Evolutionary conservation across 1,140 invertebrate species (phyloP).

Genomic region (Penaeus vannamei): DNA sequence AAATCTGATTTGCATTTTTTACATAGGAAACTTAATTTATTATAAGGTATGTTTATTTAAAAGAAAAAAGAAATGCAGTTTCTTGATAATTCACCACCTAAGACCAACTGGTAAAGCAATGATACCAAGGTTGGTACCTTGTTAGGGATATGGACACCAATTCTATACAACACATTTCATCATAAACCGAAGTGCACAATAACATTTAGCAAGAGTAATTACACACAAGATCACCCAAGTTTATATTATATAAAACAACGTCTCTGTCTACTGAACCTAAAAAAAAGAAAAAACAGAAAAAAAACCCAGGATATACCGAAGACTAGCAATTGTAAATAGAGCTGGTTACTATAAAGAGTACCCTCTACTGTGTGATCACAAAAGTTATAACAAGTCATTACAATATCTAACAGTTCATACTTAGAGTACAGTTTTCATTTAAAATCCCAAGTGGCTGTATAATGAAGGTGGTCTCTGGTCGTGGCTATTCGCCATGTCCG

Average conservation of each 20-base stretch:
- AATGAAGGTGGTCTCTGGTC: not conserved
- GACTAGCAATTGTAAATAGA: too few species aligned
- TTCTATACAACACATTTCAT: conserved; percentile 31
- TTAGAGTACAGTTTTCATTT: conserved; percentile 43
- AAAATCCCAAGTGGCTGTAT: conserved; percentile 46
- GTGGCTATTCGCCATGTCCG: not conserved
- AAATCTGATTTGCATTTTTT: too few species aligned
- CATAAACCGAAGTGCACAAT: conserved; percentile 32
- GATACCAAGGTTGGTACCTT: too few species aligned
- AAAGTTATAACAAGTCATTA: conserved; percentile 59
- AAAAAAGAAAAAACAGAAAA: not conserved
- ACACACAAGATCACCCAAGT: conserved; percentile 9
- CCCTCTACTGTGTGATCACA: conserved; percentile 47
- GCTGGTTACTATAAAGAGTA: conserved; percentile 21
- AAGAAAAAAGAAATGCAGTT: too few species aligned
- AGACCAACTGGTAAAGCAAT: too few species aligned
- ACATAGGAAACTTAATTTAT: too few species aligned
- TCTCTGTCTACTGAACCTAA: conserved; percentile 58
- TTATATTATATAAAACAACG: conserved; percentile 24
- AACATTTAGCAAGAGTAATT: conserved; percentile 41
- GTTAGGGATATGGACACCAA: conserved; percentile 17
- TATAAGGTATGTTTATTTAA: too few species aligned
- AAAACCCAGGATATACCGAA: too few species aligned
- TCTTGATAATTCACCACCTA: too few species aligned
- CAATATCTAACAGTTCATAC: conserved; percentile 58